Conservation (phyloP, 1,140 invertebrate genomes). For the Vanessa tameamea region DNA sequence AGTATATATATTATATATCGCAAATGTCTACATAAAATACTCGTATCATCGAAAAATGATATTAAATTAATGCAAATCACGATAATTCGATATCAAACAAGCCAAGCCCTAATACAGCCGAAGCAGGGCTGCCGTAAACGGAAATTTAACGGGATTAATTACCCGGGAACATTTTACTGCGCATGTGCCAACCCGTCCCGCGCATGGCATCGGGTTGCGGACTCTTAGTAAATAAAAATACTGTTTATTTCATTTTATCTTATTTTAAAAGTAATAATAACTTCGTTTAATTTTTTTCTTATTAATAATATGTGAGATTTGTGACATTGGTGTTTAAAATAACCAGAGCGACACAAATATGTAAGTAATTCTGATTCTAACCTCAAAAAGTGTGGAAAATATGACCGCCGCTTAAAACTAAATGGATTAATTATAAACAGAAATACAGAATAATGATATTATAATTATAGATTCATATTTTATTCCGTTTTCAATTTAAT, state of each 20-base stretch:
- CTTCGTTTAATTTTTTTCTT: neutral
- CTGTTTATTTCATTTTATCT: constrained; percentile 38
- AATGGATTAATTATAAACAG: neutral
- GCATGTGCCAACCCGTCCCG: constrained; percentile 55
- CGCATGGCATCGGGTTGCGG: constrained; percentile 56
- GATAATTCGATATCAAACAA: constrained; percentile 40
- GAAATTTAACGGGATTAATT: constrained; percentile 67
- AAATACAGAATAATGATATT: neutral
- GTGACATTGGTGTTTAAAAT: neutral
- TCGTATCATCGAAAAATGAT: neutral
- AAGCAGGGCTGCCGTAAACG: constrained; percentile 48
- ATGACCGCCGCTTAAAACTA: neutral
- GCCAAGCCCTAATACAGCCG: constrained; percentile 58
- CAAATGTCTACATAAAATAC: neutral
- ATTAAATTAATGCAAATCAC: constrained; percentile 24
- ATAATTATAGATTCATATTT: neutral
- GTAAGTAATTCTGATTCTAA: neutral
- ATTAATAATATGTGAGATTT: neutral
- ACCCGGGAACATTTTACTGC: constrained; percentile 41
- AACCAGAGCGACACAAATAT: neutral
- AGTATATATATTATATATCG: neutral
- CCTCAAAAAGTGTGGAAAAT: neutral
- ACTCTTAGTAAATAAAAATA: constrained; percentile 61
- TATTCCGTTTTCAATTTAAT: neutral
- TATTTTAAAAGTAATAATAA: constrained; percentile 7